These are phyloP conservation scores for Patella vulgata DNA, from an alignment of 1,140 invertebrate species.

Conservation along the genomic window DNA sequence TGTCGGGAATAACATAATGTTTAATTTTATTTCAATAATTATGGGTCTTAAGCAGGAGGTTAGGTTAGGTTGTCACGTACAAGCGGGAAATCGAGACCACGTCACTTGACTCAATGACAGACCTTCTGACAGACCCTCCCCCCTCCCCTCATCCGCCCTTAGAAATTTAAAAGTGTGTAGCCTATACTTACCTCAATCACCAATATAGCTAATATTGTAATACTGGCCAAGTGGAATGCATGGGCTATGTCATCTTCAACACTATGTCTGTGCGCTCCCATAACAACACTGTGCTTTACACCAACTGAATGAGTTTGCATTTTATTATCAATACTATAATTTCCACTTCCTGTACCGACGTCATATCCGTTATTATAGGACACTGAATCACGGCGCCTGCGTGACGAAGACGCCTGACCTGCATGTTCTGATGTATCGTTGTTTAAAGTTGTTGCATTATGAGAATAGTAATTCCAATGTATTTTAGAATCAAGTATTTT, in stretches of 20 bases:
- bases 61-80: too few species aligned
- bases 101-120: too few species aligned
- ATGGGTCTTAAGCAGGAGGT: too few species aligned
- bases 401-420: not conserved
- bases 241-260: constrained; percentile 41
- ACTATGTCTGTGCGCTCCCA: constrained; percentile 13
- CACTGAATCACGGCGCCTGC: not conserved
- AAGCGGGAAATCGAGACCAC: too few species aligned
- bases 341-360: not conserved
- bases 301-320: too few species aligned
- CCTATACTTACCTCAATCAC: constrained; percentile 45
- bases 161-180: too few species aligned
- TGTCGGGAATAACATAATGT: too few species aligned
- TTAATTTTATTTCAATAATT: too few species aligned
- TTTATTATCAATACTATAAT: not conserved
- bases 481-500: constrained; percentile 26
- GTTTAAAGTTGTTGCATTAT: constrained; percentile 6
- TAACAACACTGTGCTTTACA: too few species aligned
- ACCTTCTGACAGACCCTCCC: too few species aligned
- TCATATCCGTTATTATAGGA: not conserved
- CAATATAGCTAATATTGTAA: constrained; percentile 45
- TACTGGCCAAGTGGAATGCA: constrained; percentile 50
- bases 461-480: constrained; percentile 14
- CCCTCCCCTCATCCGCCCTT: too few species aligned
- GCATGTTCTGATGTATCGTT: not conserved